These are phyloP conservation scores for Heliconius ethilla DNA, from an alignment of 2,888 invertebrate species.

Conservation along the genomic window DNA sequence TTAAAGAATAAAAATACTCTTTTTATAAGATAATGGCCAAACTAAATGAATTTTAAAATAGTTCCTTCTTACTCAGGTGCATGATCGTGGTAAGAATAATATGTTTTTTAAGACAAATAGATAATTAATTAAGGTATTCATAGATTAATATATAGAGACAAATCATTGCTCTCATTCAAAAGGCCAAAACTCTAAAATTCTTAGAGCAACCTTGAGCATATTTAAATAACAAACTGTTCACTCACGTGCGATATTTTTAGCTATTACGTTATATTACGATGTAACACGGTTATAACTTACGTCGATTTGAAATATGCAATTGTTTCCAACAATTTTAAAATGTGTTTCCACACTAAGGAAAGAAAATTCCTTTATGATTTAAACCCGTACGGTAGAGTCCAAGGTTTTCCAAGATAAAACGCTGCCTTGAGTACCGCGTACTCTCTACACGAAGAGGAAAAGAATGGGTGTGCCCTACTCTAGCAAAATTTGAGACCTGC, in stretches of 20 bases:
- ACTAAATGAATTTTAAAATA: too few species aligned
- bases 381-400: not conserved
- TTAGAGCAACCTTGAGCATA: constrained; percentile 1
- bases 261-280: constrained; percentile 44
- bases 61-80: too few species aligned
- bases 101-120: too few species aligned
- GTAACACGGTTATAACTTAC: constrained; percentile 1
- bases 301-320: not conserved
- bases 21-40: not conserved
- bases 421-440: too few species aligned
- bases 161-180: not conserved
- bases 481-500: not conserved
- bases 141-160: not conserved
- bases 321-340: not conserved
- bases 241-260: constrained; percentile 43
- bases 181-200: not conserved
- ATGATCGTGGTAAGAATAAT: too few species aligned
- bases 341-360: not conserved
- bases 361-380: not conserved
- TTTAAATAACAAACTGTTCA: constrained; percentile 43
- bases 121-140: not conserved
- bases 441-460: too few species aligned
- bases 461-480: too few species aligned
- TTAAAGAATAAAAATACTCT: too few species aligned
- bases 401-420: too few species aligned